Evolutionary conservation across 2,113 vertebrate species (phyloP), one percentile per base, ranked within the genome.

Genomic region (Apodemus speciosus): DNA sequence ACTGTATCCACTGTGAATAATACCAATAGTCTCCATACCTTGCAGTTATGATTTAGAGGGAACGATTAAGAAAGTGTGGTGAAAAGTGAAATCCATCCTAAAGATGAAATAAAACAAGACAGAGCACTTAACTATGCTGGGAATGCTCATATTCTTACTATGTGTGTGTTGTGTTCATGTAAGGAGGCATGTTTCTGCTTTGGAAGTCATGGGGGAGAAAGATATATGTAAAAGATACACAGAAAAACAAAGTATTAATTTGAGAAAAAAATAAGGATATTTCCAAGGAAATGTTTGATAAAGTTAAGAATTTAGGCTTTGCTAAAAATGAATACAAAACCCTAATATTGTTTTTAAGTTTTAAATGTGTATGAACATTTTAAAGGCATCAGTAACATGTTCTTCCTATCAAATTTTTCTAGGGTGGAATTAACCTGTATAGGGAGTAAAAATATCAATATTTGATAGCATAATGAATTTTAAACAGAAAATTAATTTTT

Each of bases 401-500:
- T 91, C 49, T 38, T 40, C 4, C 14, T 8, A 38, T 76, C 25
- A 75, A 51, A 85, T 53, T 38, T 46, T 23, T 85, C 16, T 6
- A 40, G 64, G 16, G 1, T 62, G 38, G 3, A 69, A 68, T 73
- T 68, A 69, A 2, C 2, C 20, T 40, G 10, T 27, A 46, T 1
- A 49, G 2, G 49, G 9, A 13, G 1, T 69, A 46, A 10, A 73
- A 43, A 73, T 43, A 15, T 13, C 10, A 69, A 14, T 2, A n/a
- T 68, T 76, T 89, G 0, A 20, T 93, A 85, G 6, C 89, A 89
- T 25, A 91, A 89, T 43, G 9, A 1, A 46, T n/a, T 58, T 80
- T 69, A 13, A 38, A 66, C 71, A 72, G 10, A 0, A 85, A 83
- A 71, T 64, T 6, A 56, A 23, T 80, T 56, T 68, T 49, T 38